Conservation (phyloP, 2,113 vertebrate genomes). For the Ammodramus savannarum region DNA sequence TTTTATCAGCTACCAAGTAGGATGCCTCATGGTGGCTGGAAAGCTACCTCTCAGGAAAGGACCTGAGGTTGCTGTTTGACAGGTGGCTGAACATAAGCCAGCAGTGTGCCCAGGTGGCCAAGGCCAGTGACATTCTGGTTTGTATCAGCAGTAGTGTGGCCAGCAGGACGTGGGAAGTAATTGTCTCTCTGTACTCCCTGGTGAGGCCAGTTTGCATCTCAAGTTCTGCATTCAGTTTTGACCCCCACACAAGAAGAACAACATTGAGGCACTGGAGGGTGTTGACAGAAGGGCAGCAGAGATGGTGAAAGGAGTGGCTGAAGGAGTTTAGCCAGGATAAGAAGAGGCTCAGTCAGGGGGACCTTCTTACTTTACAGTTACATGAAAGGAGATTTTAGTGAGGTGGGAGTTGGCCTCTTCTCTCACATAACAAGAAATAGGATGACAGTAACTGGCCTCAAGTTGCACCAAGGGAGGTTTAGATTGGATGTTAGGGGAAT, state of each 20-base stretch:
- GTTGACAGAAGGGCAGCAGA: neutral
- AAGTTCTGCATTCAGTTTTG: neutral
- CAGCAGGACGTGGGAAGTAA: neutral
- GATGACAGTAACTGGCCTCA: neutral
- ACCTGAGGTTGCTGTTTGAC: neutral
- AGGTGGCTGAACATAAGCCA: neutral
- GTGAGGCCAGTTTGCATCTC: neutral
- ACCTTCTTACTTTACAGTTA: neutral
- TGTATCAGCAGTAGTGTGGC: neutral
- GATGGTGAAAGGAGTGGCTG: neutral
- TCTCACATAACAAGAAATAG: rapidly evolving
- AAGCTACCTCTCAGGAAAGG: neutral
- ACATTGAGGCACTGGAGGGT: neutral
- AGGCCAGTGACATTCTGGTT: neutral
- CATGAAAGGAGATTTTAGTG: neutral
- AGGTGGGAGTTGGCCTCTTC: neutral
- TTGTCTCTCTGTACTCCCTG: neutral
- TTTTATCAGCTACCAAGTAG: neutral
- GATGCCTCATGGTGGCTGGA: neutral
- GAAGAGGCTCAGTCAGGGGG: neutral
- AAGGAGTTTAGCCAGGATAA: neutral
- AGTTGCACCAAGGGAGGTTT: neutral
- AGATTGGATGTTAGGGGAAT: neutral
- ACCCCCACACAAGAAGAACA: neutral
- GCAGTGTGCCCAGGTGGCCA: neutral